These are phyloP conservation scores for Brachyptera putata DNA, from an alignment of 2,888 invertebrate genomes.

Conservation along the genomic window DNA sequence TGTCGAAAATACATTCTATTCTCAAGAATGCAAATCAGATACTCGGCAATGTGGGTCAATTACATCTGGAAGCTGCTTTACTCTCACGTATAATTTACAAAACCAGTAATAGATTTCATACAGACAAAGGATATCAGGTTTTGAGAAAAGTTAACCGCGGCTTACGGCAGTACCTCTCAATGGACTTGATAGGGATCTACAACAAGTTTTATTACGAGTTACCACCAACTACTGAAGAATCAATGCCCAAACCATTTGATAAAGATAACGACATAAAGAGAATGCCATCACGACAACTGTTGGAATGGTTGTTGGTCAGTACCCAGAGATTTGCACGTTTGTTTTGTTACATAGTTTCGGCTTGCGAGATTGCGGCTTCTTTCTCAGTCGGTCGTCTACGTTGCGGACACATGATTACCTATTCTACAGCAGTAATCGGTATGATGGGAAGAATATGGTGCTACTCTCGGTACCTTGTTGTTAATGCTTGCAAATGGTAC, in stretches of 20 bases:
- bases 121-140: background rate
- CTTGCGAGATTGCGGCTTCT: conserved; percentile 49
- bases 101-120: background rate
- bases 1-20: background rate
- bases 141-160: background rate
- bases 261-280: no score
- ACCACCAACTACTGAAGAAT: no score
- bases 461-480: conserved; percentile 45
- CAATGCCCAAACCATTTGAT: no score
- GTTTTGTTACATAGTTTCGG: conserved; percentile 50
- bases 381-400: conserved; percentile 51
- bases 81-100: background rate
- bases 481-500: conserved; percentile 53
- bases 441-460: conserved; percentile 54
- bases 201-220: background rate
- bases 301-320: conserved; percentile 53
- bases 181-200: background rate
- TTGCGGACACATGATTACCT: conserved; percentile 16
- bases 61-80: conserved; percentile 5
- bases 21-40: background rate
- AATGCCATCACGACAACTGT: conserved; percentile 58
- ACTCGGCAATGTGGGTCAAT: background rate
- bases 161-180: background rate
- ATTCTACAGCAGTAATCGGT: conserved; percentile 35
- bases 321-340: conserved; percentile 55